Evolutionary conservation across 2,113 vertebrate species (phyloP).

Genomic region (Ibidorhyncha struthersii): DNA sequence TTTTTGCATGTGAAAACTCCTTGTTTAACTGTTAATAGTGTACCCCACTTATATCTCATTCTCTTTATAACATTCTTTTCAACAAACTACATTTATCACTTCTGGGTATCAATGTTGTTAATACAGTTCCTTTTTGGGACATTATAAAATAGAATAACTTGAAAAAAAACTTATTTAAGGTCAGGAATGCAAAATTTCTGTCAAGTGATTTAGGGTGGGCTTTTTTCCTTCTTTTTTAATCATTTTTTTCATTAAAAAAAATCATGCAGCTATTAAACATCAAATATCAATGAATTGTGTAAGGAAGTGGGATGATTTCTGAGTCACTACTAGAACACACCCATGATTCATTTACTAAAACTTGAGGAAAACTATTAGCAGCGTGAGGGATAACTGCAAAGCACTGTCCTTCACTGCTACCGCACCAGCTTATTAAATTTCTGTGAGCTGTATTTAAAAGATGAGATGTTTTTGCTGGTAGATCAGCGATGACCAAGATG

Average conservation of each 20-base stretch:
- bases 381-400: background rate
- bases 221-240: background rate
- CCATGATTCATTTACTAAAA: conserved; percentile 54
- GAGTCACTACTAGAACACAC: conserved; percentile 52
- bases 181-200: background rate
- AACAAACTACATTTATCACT: background rate
- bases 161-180: background rate
- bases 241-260: background rate
- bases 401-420: background rate
- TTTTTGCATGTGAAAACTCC: background rate
- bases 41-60: background rate
- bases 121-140: background rate
- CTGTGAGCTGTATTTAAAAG: conserved; percentile 29
- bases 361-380: conserved; percentile 28
- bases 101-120: background rate
- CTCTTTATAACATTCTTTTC: background rate
- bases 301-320: conserved; percentile 33
- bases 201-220: background rate
- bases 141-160: background rate
- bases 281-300: conserved; percentile 10
- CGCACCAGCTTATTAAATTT: background rate
- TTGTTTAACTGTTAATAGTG: conserved; percentile 5
- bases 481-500: conserved; percentile 46
- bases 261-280: background rate
- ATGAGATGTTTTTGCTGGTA: conserved; percentile 30